These are phyloP conservation scores for Archips crataeganus DNA, from an alignment of 2,888 invertebrate genomes.

Conservation along the genomic window DNA sequence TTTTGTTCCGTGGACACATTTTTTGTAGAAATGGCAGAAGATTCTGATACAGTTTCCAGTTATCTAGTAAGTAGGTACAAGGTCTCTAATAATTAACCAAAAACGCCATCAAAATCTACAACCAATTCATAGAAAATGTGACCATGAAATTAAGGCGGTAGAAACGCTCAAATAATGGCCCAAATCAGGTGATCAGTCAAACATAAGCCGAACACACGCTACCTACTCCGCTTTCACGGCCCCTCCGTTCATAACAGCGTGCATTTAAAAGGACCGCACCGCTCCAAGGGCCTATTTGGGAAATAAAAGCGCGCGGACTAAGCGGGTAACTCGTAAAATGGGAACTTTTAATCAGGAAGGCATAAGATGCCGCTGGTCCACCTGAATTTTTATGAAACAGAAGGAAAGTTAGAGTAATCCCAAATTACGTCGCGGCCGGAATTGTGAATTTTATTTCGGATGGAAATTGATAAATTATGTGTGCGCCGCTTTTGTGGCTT, in stretches of 20 bases:
- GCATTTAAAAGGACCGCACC: constrained; percentile 13
- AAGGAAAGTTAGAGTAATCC: constrained; percentile 41
- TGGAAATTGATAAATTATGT: constrained; percentile 43
- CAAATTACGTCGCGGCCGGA: constrained; percentile 36
- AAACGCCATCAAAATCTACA: no score
- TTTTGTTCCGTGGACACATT: no score
- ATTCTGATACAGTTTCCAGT: no score
- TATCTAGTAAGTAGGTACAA: no score
- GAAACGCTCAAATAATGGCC: no score
- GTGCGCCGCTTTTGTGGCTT: constrained; percentile 30
- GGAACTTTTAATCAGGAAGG: constrained; percentile 44
- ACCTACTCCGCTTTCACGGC: no score
- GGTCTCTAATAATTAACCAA: no score
- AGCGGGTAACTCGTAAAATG: constrained; percentile 39
- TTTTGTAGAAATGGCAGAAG: no score
- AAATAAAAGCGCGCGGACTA: constrained; percentile 27
- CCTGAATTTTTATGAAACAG: constrained; percentile 45
- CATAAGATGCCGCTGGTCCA: constrained; percentile 39
- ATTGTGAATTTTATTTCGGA: constrained; percentile 38
- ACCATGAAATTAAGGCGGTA: no score
- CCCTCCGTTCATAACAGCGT: background rate
- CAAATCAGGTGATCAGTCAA: no score
- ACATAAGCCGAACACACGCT: no score
- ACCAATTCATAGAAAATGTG: no score
- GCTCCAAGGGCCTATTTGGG: constrained; percentile 15